Conservation (phyloP, 1,140 invertebrate genomes). For the Drosophila biarmipes region DNA sequence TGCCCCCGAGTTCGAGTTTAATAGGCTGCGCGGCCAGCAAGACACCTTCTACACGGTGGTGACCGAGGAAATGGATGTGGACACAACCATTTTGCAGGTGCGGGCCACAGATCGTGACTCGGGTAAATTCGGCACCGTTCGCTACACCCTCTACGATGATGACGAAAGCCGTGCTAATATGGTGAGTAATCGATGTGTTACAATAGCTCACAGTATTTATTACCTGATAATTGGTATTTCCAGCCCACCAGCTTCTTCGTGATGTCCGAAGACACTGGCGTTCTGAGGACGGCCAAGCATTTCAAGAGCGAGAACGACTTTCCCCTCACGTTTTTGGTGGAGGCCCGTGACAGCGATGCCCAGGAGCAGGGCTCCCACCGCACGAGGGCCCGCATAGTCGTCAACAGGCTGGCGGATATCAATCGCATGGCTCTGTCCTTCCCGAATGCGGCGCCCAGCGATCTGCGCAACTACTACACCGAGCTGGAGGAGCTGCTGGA, state of each 20-base stretch:
- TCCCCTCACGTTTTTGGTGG: constrained; percentile 90
- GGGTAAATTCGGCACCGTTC: constrained; percentile 90
- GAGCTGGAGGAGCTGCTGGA: constrained; percentile 89
- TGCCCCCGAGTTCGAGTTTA: constrained; percentile 91
- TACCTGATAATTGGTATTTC: background rate
- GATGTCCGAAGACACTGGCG: constrained; percentile 90
- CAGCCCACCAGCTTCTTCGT: constrained; percentile 87
- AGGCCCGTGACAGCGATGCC: constrained; percentile 85
- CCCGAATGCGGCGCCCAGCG: constrained; percentile 89
- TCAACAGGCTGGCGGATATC: constrained; percentile 89
- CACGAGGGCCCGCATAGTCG: constrained; percentile 75
- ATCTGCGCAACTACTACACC: constrained; percentile 88
- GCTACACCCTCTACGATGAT: constrained; percentile 86
- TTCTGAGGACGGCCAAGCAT: constrained; percentile 89
- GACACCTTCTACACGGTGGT: constrained; percentile 90
- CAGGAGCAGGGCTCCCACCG: constrained; percentile 74
- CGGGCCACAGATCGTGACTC: constrained; percentile 93
- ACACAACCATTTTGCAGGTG: constrained; percentile 89
- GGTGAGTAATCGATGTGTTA: constrained; percentile 44
- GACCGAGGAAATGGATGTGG: constrained; percentile 88
- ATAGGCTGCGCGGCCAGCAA: constrained; percentile 84
- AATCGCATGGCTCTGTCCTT: constrained; percentile 92
- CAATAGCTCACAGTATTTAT: background rate
- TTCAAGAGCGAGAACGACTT: constrained; percentile 88
- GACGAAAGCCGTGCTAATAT: constrained; percentile 86